These are phyloP conservation scores for Mythimna albipuncta DNA, from an alignment of 2,888 invertebrate species.

Conservation along the genomic window DNA sequence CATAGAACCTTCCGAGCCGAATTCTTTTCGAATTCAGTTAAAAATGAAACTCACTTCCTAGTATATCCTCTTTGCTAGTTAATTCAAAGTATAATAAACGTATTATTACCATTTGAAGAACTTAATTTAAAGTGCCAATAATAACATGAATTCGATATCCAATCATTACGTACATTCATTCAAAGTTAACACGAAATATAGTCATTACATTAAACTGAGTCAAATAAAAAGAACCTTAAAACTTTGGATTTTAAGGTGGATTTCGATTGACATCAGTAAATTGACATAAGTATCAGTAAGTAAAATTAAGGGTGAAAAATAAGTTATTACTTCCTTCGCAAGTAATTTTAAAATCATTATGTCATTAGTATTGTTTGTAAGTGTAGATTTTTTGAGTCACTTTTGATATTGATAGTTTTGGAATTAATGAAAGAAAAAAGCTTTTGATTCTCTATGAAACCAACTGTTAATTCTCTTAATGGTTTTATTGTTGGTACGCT, in stretches of 20 bases:
- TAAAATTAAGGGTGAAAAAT: conserved; percentile 69
- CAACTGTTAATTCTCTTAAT: neutral
- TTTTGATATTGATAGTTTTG: conserved; percentile 18
- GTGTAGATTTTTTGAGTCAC: conserved; percentile 26
- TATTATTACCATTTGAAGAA: conserved; percentile 44
- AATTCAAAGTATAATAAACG: conserved; percentile 13
- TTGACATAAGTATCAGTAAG: conserved; percentile 19
- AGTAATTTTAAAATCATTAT: conserved; percentile 74
- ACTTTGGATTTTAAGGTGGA: rapidly evolving
- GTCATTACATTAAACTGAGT: conserved; percentile 71
- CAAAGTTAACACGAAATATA: conserved; percentile 73
- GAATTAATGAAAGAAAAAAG: neutral
- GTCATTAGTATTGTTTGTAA: conserved; percentile 45
- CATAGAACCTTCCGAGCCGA: too few relatives aligned
- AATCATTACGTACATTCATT: conserved; percentile 56
- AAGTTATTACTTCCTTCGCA: conserved; percentile 61
- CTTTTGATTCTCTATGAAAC: conserved; percentile 4
- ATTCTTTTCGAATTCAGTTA: too few relatives aligned
- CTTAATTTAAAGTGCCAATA: conserved; percentile 54
- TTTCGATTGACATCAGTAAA: conserved; percentile 22
- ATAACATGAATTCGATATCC: conserved; percentile 48
- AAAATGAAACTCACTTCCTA: neutral
- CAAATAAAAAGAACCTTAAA: conserved; percentile 1
- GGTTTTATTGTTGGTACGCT: too few relatives aligned
- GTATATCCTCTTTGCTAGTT: neutral